Evolutionary conservation across 2,113 vertebrate species (phyloP), one percentile per base, ranked within the genome.

Genomic region (Irena cyanogastra): DNA sequence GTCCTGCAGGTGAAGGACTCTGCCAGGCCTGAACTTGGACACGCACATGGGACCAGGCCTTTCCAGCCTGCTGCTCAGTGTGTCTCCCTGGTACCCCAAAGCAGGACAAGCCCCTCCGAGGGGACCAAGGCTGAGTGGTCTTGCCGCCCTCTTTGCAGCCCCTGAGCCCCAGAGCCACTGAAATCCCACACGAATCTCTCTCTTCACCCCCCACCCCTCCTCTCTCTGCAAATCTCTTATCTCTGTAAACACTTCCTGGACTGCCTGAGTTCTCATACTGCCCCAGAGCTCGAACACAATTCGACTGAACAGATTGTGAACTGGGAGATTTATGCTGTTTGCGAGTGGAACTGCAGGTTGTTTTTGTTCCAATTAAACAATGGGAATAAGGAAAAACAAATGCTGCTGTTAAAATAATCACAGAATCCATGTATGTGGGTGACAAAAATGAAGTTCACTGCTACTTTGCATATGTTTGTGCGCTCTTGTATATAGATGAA

Each of bases 291-390:
- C 1, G 0, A 89, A 92, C 54, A 94, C 82, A 95, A 94, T 96
- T 96, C 1, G 0, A 33, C 75, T 41, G 61, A 76, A 31, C 70
- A 89, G 59, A 65, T 65, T 87, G 64, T 27, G 66, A 78, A 44
- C 44, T 28, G 83, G 53, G 82, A 94, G 95, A 97, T 97, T 97
- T 95, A 97, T 77, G 92, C 60, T 68, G 80, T 77, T 94, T 94
- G 60, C 1, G 1, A 94, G 68, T 54, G 79, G 83, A 35, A 64
- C 47, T 82, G 37, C 56, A 69, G 81, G 89, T 87, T 92, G 74
- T 72, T 96, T 97, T 96, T 95, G 61, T 96, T 93, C 78, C 56
- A 77, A 69, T 94, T 90, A 95, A 94, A 97, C 96, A 96, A 93
- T 95, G 84, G 93, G 88, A 92, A 85, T 84, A 71, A 50, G 87